Conservation (phyloP, 2,797 vertebrate species). For the Spatula versicolor region DNA sequence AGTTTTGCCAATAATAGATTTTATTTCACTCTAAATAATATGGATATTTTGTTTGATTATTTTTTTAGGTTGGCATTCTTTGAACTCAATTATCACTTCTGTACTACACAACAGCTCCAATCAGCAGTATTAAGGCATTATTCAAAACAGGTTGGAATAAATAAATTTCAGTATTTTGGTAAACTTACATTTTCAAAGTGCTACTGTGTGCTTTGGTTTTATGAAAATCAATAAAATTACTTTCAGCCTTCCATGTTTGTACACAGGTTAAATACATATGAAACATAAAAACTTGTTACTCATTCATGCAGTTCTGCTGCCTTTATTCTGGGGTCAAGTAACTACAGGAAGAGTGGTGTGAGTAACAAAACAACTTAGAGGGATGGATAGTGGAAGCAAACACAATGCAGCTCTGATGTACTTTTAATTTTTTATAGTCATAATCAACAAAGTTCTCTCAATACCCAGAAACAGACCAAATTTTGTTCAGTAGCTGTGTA, state of each 20-base stretch:
- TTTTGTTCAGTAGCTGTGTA: neutral
- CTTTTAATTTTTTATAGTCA: neutral
- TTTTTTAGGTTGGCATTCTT: constrained; percentile 90
- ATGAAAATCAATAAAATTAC: neutral
- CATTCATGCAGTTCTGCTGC: neutral
- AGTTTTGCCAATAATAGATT: neutral
- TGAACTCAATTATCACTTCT: constrained; percentile 91
- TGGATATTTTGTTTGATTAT: neutral
- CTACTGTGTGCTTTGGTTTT: neutral
- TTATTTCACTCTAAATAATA: neutral
- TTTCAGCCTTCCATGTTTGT: neutral
- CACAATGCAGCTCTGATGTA: neutral
- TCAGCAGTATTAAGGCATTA: constrained; percentile 92
- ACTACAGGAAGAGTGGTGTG: neutral
- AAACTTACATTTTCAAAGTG: neutral
- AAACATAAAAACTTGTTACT: neutral
- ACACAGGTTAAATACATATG: neutral
- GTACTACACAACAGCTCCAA: constrained; percentile 90
- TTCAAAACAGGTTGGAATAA: constrained; percentile 91
- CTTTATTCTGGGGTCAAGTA: neutral
- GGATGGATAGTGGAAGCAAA: neutral
- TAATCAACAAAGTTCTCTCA: neutral
- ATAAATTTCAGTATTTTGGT: neutral
- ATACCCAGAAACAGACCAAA: neutral
- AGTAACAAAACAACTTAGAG: neutral